Conservation (phyloP, 2,797 vertebrate species). For the Cygnus olor region DNA sequence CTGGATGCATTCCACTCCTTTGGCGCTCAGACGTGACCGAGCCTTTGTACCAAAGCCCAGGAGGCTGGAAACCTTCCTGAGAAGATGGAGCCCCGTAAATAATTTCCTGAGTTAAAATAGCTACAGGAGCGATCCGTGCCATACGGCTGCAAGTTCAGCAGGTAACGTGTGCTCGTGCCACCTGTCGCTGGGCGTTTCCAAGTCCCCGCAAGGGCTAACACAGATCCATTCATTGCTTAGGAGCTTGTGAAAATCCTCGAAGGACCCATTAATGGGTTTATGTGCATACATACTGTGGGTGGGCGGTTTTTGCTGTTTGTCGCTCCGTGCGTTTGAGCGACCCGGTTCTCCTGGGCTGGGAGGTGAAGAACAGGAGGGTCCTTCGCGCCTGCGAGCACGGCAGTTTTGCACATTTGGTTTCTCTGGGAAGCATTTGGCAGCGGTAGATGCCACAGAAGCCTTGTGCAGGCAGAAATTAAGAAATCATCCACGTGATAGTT, state of each 20-base stretch:
- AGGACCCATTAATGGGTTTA: neutral
- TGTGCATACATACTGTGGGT: neutral
- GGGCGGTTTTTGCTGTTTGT: neutral
- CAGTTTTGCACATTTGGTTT: neutral
- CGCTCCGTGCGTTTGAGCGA: neutral
- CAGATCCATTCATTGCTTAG: neutral
- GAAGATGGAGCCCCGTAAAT: constrained; percentile 60
- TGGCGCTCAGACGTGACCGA: constrained; percentile 57
- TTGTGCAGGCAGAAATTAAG: neutral
- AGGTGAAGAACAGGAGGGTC: neutral
- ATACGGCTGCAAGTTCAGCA: neutral
- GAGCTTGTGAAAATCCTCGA: neutral
- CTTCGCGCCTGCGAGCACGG: neutral
- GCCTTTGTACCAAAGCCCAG: constrained; percentile 69
- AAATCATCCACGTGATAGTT: fast-evolving
- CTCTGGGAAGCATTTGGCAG: neutral
- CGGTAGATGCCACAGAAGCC: neutral
- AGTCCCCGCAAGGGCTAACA: neutral
- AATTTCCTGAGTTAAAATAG: constrained; percentile 65
- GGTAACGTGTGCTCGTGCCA: neutral
- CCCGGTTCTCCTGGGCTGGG: too few species aligned
- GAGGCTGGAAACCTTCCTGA: constrained; percentile 62
- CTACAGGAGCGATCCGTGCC: neutral
- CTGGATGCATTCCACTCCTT: constrained; percentile 60
- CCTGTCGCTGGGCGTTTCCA: neutral